Evolutionary conservation across 1,140 invertebrate genomes (phyloP).

Genomic region (Zaprionus africanus): DNA sequence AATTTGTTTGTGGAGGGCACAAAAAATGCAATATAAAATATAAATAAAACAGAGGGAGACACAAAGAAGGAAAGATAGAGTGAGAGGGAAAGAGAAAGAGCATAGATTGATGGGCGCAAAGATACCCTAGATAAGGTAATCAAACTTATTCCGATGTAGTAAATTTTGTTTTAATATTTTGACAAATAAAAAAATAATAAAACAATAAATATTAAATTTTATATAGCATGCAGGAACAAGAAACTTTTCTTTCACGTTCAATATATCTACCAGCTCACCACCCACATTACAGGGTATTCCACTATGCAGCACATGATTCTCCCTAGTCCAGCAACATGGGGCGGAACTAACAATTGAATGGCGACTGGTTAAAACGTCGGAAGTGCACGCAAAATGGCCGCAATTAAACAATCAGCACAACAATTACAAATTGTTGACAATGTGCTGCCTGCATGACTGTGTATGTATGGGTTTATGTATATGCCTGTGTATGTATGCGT

Average conservation of each 20-base stretch:
- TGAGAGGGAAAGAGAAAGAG: not conserved
- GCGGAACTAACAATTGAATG: constrained; percentile 33
- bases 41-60: not conserved
- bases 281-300: not conserved
- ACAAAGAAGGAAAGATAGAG: too few species aligned
- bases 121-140: not conserved
- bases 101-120: not conserved
- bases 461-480: not conserved
- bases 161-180: too few species aligned
- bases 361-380: constrained; percentile 37
- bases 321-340: too few species aligned
- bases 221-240: too few species aligned
- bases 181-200: too few species aligned
- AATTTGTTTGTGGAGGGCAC: constrained; percentile 54
- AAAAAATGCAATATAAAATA: constrained; percentile 30
- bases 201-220: too few species aligned
- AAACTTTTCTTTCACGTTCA: too few species aligned
- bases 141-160: too few species aligned
- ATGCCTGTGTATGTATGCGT: constrained; percentile 26
- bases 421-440: constrained; percentile 74
- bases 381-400: constrained; percentile 75
- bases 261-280: not conserved
- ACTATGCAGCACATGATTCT: not conserved
- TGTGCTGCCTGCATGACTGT: not conserved
- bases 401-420: constrained; percentile 81